phyloP scores from a whole-genome alignment of 1,140 invertebrate species.

The Ctenoplectra terminalis region DNA sequence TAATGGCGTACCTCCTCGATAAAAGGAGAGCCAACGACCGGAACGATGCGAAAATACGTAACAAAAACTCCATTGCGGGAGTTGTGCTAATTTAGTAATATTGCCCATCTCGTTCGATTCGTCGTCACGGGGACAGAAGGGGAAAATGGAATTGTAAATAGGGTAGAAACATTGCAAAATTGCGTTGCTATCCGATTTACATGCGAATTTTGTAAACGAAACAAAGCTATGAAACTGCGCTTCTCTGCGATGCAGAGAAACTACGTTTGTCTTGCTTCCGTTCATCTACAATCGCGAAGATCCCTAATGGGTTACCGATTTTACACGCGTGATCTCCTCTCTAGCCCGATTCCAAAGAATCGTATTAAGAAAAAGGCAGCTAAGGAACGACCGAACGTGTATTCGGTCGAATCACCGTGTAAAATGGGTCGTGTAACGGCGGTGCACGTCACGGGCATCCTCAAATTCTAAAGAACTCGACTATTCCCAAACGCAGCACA shows the following conservation, averaged over 20 bases:
- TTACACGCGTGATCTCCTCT: conserved; percentile 14
- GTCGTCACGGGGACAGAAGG: not conserved
- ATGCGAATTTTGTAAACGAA: conserved; percentile 12
- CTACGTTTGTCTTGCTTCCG: not conserved
- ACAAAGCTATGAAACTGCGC: conserved; percentile 3
- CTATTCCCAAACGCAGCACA: conserved; percentile 1
- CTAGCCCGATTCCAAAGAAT: not conserved
- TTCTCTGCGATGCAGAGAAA: not conserved
- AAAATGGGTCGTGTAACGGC: conserved; percentile 28
- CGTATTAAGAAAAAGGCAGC: not conserved
- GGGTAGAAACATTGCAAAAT: not conserved
- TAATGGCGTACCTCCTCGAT: not conserved
- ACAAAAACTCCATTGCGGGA: not conserved
- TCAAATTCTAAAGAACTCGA: not conserved
- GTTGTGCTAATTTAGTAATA: not conserved
- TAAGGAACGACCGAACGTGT: not conserved
- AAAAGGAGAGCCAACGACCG: not conserved
- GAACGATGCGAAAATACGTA: not conserved
- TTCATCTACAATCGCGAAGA: conserved; percentile 9
- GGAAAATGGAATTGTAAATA: conserved; percentile 7
- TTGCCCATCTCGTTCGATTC: not conserved
- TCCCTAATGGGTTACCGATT: conserved; percentile 34
- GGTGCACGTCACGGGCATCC: not conserved
- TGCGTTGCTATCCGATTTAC: conserved; percentile 8
- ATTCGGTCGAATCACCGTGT: conserved; percentile 4